Percentiles rank a stretch among this genome's conserved stretches.
phyloP scores from a whole-genome alignment of 2,888 invertebrate genomes.

The Philereme transversata region DNA sequence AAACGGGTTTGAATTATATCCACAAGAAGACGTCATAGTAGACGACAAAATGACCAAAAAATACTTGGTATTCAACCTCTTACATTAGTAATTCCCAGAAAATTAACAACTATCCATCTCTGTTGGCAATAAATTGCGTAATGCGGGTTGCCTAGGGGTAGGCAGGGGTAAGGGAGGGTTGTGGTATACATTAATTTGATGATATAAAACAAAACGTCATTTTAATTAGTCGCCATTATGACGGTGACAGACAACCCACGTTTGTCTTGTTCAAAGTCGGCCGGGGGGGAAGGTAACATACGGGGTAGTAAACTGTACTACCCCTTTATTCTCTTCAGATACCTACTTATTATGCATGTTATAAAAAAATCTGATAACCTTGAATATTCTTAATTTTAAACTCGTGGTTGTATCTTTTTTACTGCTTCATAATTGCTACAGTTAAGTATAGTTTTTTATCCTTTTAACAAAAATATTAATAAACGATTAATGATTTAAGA shows the following conservation, averaged over 20 bases:
- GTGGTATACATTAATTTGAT: conserved; percentile 68
- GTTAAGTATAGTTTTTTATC: too few species aligned
- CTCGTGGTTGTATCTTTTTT: too few species aligned
- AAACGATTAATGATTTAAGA: too few species aligned
- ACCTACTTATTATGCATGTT: not conserved
- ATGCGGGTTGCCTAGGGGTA: conserved; percentile 35
- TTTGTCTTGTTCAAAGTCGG: conserved; percentile 56
- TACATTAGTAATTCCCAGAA: not conserved
- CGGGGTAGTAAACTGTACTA: conserved; percentile 9
- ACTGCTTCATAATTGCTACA: too few species aligned
- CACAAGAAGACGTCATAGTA: too few species aligned
- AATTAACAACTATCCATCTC: conserved; percentile 24
- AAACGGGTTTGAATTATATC: too few species aligned
- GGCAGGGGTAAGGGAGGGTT: conserved; percentile 35
- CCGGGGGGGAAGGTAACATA: conserved; percentile 40
- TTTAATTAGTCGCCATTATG: conserved; percentile 71
- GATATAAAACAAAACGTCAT: conserved; percentile 73
- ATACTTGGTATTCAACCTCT: not conserved
- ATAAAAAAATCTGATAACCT: too few species aligned
- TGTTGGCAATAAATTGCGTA: conserved; percentile 49
- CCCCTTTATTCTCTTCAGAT: not conserved
- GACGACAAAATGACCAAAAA: too few species aligned
- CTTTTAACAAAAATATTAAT: too few species aligned
- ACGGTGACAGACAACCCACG: conserved; percentile 63
- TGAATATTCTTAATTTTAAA: too few species aligned